Conservation (phyloP, 2,888 invertebrate genomes). For the Eretmocerus hayati region DNA sequence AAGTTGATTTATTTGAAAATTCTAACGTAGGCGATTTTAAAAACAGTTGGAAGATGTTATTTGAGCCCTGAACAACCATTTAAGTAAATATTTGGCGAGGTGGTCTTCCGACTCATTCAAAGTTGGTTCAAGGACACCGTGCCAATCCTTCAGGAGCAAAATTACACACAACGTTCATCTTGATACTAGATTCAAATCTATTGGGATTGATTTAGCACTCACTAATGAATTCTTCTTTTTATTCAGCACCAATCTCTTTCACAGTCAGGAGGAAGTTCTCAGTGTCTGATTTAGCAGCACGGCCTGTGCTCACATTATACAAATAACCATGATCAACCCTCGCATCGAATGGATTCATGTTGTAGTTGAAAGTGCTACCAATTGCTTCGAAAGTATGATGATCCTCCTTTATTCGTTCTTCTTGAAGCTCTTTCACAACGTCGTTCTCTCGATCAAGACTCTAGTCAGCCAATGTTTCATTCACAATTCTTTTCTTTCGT, state of each 20-base stretch:
- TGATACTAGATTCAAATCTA: slow-evolving; percentile 24
- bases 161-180: slow-evolving; percentile 26
- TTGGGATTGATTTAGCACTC: not conserved
- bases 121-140: too few relatives aligned
- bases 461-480: not conserved
- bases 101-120: too few relatives aligned
- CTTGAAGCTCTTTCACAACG: not conserved
- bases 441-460: not conserved
- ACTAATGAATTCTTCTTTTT: not conserved
- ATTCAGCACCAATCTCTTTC: not conserved
- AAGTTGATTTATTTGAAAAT: too few relatives aligned
- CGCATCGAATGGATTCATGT: slow-evolving; percentile 5
- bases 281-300: not conserved
- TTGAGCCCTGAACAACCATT: too few relatives aligned
- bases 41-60: too few relatives aligned
- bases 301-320: not conserved
- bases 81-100: too few relatives aligned
- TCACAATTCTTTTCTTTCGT: not conserved
- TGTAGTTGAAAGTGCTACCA: not conserved
- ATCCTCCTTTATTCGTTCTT: not conserved
- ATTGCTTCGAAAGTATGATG: not conserved
- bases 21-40: too few relatives aligned
- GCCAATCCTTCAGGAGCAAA: slow-evolving; percentile 22
- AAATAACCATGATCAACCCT: not conserved
- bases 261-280: not conserved